phyloP scores from a whole-genome alignment of 2,888 invertebrate genomes.

The Teinopalpus imperialis region DNA sequence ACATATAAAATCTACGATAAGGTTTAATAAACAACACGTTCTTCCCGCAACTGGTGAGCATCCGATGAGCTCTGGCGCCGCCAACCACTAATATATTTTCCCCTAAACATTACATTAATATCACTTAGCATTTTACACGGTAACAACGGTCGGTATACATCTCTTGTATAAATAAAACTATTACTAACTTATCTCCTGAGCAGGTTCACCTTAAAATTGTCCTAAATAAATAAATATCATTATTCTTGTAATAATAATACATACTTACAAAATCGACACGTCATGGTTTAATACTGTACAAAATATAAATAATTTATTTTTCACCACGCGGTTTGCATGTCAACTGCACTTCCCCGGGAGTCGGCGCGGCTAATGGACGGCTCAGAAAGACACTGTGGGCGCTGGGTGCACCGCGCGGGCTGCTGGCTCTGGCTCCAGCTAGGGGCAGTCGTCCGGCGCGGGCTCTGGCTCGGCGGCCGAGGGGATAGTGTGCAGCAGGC shows the following conservation, averaged over 20 bases:
- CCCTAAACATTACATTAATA: constrained; percentile 9
- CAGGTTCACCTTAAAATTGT: constrained; percentile 15
- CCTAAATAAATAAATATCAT: constrained; percentile 47
- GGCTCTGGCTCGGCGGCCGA: constrained; percentile 65
- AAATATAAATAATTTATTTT: constrained; percentile 41
- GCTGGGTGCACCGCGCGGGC: constrained; percentile 32
- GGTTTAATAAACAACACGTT: not conserved
- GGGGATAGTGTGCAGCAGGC: constrained; percentile 63
- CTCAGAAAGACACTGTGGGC: constrained; percentile 38
- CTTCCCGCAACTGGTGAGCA: constrained; percentile 11
- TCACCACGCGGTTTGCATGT: constrained; percentile 31
- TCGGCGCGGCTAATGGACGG: constrained; percentile 45
- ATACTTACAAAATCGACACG: constrained; percentile 29
- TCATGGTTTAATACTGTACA: constrained; percentile 55
- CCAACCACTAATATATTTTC: constrained; percentile 1
- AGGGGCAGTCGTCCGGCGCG: too few species aligned
- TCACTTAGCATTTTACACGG: constrained; percentile 14
- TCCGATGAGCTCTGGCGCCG: not conserved
- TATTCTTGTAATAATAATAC: constrained; percentile 45
- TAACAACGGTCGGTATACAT: constrained; percentile 14
- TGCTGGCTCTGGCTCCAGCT: too few species aligned
- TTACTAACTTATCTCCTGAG: not conserved
- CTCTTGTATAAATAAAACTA: constrained; percentile 8
- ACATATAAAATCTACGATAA: not conserved
- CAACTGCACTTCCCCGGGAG: not conserved